These are phyloP conservation scores for Yponomeuta evonymella DNA, from an alignment of 2,888 invertebrate species.

Conservation along the genomic window DNA sequence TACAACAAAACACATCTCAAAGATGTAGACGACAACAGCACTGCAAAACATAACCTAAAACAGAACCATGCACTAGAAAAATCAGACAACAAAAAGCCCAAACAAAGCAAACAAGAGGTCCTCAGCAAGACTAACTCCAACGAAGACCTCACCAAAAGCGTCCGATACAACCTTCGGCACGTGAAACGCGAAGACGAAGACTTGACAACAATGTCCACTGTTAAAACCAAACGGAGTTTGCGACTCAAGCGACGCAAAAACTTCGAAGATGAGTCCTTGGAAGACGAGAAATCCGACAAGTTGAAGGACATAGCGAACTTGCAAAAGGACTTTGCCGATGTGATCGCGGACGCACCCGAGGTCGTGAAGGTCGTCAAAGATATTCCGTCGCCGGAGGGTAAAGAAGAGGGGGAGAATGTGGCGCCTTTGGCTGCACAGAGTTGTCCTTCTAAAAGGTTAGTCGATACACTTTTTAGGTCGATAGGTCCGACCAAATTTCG, in stretches of 20 bases:
- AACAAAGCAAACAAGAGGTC: constrained; percentile 5
- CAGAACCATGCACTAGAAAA: constrained; percentile 22
- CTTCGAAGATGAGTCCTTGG: constrained; percentile 25
- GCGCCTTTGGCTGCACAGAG: constrained; percentile 51
- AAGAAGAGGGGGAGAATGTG: constrained; percentile 47
- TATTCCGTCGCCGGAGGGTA: constrained; percentile 54
- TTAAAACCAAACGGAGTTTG: constrained; percentile 37
- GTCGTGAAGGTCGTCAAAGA: constrained; percentile 41
- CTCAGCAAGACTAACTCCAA: constrained; percentile 2
- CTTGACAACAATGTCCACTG: constrained; percentile 29
- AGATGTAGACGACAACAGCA: constrained; percentile 16
- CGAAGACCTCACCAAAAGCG: constrained; percentile 23
- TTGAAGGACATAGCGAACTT: constrained; percentile 59
- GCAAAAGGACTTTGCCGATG: constrained; percentile 57
- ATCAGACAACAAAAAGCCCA: constrained; percentile 16
- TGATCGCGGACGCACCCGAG: constrained; percentile 52
- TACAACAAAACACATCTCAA: no score
- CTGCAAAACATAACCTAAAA: constrained; percentile 47
- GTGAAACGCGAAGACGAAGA: constrained; percentile 28
- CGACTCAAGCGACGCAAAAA: constrained; percentile 45
- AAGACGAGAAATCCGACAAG: constrained; percentile 33
- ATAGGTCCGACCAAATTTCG: no score
- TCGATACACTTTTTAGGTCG: no score
- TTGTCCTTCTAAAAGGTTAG: constrained; percentile 61
- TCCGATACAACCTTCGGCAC: constrained; percentile 51